Conservation (phyloP, 2,888 invertebrate species). For the Orthosia gothica region DNA sequence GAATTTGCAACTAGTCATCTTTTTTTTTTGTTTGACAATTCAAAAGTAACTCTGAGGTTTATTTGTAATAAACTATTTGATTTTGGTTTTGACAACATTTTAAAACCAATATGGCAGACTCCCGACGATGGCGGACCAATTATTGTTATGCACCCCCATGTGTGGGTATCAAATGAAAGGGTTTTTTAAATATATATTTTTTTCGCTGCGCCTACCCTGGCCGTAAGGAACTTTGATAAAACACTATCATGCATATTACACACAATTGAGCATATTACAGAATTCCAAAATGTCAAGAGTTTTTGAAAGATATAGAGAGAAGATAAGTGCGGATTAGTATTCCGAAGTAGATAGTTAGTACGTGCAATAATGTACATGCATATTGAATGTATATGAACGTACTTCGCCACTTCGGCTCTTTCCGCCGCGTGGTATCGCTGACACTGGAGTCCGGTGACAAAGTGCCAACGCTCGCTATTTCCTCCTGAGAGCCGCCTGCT, state of each 20-base stretch:
- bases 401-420: conserved; percentile 90
- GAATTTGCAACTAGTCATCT: no score
- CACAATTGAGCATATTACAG: no score
- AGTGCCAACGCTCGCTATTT: conserved; percentile 87
- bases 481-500: conserved; percentile 88
- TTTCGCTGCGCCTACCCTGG: not conserved
- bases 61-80: no score
- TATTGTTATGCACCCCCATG: no score
- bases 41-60: no score
- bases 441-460: conserved; percentile 88
- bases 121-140: no score
- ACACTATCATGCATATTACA: not conserved
- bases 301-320: not conserved
- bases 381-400: conserved; percentile 66
- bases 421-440: conserved; percentile 87
- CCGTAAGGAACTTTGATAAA: not conserved
- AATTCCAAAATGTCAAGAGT: not conserved
- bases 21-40: no score
- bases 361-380: conserved; percentile 21
- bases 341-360: not conserved
- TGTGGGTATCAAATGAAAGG: no score
- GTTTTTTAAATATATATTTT: not conserved
- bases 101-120: no score
- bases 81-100: no score
- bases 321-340: conserved; percentile 11